Conservation (phyloP, 1,140 invertebrate genomes). For the Maniola jurtina region DNA sequence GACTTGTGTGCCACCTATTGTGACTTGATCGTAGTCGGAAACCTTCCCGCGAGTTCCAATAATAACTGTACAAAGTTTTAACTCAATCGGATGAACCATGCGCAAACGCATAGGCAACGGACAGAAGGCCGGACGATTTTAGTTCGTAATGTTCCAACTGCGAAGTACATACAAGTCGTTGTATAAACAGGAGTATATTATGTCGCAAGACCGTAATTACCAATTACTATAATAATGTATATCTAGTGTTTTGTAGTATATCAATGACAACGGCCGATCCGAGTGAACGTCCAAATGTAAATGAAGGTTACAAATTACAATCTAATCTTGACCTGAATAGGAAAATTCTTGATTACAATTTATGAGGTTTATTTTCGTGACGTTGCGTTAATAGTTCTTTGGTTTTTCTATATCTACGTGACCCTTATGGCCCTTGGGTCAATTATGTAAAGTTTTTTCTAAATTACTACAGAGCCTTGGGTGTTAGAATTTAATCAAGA, state of each 20-base stretch:
- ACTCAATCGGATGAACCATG: too few species aligned
- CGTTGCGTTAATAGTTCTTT: background rate
- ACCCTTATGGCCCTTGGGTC: background rate
- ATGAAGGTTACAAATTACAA: slow-evolving; percentile 41
- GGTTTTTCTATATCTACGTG: background rate
- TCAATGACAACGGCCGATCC: slow-evolving; percentile 9
- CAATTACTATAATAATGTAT: background rate
- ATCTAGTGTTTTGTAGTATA: background rate
- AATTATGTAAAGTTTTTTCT: background rate
- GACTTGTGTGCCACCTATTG: too few species aligned
- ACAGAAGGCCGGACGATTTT: too few species aligned
- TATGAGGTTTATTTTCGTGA: slow-evolving; percentile 29
- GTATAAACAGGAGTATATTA: too few species aligned
- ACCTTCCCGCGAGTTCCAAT: too few species aligned
- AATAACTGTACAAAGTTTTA: too few species aligned
- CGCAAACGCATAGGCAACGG: too few species aligned
- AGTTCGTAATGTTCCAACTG: too few species aligned
- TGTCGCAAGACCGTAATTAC: background rate
- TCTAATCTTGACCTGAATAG: slow-evolving; percentile 58
- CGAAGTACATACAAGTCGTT: too few species aligned
- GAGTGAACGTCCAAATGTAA: slow-evolving; percentile 45
- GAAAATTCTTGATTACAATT: slow-evolving; percentile 45
- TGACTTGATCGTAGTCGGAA: too few species aligned
- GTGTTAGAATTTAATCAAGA: too few species aligned
- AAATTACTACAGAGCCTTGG: too few species aligned